Conservation (phyloP, 2,797 vertebrate species). For the Fringilla coelebs region DNA sequence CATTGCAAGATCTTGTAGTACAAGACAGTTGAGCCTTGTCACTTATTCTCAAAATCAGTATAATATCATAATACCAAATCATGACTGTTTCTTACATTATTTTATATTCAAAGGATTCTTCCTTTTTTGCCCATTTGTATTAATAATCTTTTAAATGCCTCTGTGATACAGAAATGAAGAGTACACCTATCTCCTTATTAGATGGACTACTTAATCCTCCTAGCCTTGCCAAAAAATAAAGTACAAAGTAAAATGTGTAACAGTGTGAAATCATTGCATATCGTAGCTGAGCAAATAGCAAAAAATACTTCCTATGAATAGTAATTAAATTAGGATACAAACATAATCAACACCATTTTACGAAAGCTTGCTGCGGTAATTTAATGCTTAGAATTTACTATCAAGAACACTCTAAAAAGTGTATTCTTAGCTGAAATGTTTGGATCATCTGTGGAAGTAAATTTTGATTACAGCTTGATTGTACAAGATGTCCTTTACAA, state of each 20-base stretch:
- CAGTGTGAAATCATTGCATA: background rate
- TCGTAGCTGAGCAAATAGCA: background rate
- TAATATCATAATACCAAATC: background rate
- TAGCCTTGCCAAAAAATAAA: background rate
- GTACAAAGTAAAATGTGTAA: background rate
- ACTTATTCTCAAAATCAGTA: background rate
- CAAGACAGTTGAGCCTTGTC: background rate
- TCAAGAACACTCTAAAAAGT: background rate
- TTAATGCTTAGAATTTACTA: background rate
- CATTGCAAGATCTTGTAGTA: background rate
- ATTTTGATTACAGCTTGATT: slow-evolving; percentile 29
- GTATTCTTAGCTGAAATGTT: background rate
- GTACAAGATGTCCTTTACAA: background rate
- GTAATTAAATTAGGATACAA: slow-evolving; percentile 17
- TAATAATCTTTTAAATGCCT: background rate
- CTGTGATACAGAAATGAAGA: background rate
- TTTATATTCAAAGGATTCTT: background rate
- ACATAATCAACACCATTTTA: background rate
- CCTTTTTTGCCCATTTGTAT: background rate
- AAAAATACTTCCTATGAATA: background rate
- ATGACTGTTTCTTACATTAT: background rate
- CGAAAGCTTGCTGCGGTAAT: background rate
- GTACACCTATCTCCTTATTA: background rate
- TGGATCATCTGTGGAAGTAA: background rate
- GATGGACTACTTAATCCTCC: background rate